phyloP scores from a whole-genome alignment of 2,888 invertebrate genomes.

The Helobdella robusta region DNA sequence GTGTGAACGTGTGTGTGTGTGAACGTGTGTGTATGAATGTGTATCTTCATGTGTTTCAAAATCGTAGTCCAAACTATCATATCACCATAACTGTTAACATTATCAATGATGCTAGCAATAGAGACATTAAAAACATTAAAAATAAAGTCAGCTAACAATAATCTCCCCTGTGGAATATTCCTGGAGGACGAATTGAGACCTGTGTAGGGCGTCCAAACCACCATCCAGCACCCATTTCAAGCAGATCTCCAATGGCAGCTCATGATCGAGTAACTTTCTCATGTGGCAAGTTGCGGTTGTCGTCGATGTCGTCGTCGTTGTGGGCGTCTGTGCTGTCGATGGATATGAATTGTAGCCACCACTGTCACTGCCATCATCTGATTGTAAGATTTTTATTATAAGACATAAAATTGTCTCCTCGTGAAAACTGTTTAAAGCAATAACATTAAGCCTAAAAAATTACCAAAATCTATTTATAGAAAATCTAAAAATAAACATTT shows the following conservation, averaged over 20 bases:
- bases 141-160: too few species aligned
- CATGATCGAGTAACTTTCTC: conserved; percentile 50
- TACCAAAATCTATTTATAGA: neutral
- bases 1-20: too few species aligned
- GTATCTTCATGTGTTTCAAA: too few species aligned
- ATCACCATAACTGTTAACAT: too few species aligned
- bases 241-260: conserved; percentile 52
- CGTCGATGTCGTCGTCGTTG: neutral
- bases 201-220: neutral
- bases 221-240: conserved; percentile 49
- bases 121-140: too few species aligned
- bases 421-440: neutral
- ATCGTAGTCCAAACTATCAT: too few species aligned
- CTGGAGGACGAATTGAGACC: conserved; percentile 21
- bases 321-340: neutral
- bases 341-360: neutral
- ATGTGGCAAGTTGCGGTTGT: conserved; percentile 16
- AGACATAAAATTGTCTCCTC: neutral
- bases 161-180: conserved; percentile 23
- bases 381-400: too few species aligned
- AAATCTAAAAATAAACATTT: neutral
- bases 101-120: too few species aligned
- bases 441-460: neutral
- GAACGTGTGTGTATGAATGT: too few species aligned
- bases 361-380: neutral